Evolutionary conservation across 2,888 invertebrate species (phyloP).

Genomic region (Leptothorax acervorum): DNA sequence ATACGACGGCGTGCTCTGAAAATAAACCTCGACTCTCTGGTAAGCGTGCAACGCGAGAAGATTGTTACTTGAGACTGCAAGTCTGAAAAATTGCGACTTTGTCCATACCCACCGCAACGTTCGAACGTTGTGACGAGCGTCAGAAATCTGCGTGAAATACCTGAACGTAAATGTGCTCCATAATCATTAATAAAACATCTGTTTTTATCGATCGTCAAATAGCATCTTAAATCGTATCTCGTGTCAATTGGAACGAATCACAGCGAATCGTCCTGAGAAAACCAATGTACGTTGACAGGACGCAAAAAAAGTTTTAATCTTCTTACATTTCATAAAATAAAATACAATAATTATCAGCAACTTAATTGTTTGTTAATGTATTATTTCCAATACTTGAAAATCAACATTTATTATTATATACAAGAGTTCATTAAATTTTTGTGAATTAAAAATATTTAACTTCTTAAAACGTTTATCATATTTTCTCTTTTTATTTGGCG

Average conservation of each 20-base stretch:
- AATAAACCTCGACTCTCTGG: conserved; percentile 47
- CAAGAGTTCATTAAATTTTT: no score
- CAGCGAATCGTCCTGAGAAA: not conserved
- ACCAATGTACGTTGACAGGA: not conserved
- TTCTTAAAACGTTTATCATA: no score
- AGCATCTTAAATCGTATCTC: not conserved
- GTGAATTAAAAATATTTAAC: no score
- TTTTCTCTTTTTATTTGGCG: no score
- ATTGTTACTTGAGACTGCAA: conserved; percentile 24
- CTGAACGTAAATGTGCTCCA: not conserved
- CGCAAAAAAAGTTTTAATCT: not conserved
- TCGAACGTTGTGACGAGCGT: not conserved
- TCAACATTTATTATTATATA: not conserved
- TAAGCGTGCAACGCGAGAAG: conserved; percentile 26
- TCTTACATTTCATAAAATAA: not conserved
- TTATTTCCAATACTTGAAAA: not conserved
- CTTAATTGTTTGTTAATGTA: not conserved
- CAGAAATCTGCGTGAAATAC: not conserved
- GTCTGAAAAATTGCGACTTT: conserved; percentile 12
- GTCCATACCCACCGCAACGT: not conserved
- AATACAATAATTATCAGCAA: not conserved
- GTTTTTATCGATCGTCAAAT: not conserved
- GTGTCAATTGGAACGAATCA: not conserved
- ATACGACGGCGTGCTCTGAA: conserved; percentile 41
- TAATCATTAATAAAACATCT: not conserved